Evolutionary conservation across 2,113 vertebrate genomes (phyloP), one percentile per base, ranked within the genome.

Genomic region (Alexandromys fortis): DNA sequence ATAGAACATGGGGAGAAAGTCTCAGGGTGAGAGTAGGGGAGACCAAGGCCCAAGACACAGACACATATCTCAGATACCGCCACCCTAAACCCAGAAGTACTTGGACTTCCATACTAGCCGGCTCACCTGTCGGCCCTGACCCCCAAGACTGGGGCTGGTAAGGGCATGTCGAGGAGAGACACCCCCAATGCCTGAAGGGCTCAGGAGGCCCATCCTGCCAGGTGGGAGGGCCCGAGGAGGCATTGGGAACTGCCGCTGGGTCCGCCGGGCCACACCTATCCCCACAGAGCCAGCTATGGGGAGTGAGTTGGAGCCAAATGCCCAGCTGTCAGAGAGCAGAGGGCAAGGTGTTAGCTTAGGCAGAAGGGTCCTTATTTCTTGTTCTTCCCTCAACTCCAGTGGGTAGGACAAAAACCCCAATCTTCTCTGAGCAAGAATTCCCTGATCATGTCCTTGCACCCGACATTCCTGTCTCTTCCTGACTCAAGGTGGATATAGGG

Each of bases 271-370:
- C 94, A 99, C 98, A 70, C 98, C 99, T 96, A 98, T 99, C 96
- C 99, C 99, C 99, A 99, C 99, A 99, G 99, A 99, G 95, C 99
- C 99, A 98, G 99, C 99, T 99, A 99, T 99, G 99, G 99, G 99
- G 98, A 99, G 99, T 55, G 99, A 99, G 98, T 99, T 99, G 94
- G 99, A 99, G 97, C 99, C 99, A 85, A 99, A 99, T 26, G 99
- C 99, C 99, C 99, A 99, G 97, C 99, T 99, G 97, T 76, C 94
- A 93, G 83, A 95, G 55, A 96, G 38, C 19, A 96, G 68, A 95
- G 91, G 42, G 67, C 52, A 92, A 70, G 86, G 5, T 47, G 38
- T 97, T 78, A 95, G 86, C 76, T 91, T 75, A 61, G 52, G 58
- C 11, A 12, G 47, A 52, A 11, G 68, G 24, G 16, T 21, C 38